phyloP scores from a whole-genome alignment of 2,797 vertebrate genomes.

The Hoplostethus mediterraneus region DNA sequence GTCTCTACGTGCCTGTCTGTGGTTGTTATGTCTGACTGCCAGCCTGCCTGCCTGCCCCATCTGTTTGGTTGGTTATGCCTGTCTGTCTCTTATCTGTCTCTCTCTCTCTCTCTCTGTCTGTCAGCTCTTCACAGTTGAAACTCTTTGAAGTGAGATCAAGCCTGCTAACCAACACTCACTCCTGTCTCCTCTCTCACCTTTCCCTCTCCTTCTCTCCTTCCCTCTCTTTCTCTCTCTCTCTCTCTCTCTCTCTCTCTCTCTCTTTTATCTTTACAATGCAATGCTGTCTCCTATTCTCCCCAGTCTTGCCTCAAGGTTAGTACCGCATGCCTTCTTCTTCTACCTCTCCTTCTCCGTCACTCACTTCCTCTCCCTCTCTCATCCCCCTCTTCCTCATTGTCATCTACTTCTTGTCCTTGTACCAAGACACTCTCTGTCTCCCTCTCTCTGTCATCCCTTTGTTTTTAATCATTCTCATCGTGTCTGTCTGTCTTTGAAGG shows the following conservation, averaged over 20 bases:
- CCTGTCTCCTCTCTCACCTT: slow-evolving; percentile 54
- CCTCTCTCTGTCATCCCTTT: slow-evolving; percentile 64
- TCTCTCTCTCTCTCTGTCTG: slow-evolving; percentile 9
- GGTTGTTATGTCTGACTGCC: slow-evolving; percentile 42
- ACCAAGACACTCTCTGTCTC: slow-evolving; percentile 60
- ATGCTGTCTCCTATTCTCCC: slow-evolving; percentile 67
- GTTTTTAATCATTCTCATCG: slow-evolving; percentile 74
- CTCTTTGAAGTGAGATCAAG: slow-evolving; percentile 74
- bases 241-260: slow-evolving; percentile 44
- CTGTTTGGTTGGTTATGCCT: slow-evolving; percentile 44
- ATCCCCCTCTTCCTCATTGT: slow-evolving; percentile 36
- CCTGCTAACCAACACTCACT: slow-evolving; percentile 64
- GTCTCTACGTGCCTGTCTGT: slow-evolving; percentile 38
- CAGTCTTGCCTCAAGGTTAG: slow-evolving; percentile 88
- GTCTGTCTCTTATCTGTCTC: slow-evolving; percentile 14
- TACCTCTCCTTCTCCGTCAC: slow-evolving; percentile 27
- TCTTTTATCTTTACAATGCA: slow-evolving; percentile 78
- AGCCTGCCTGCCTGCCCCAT: slow-evolving; percentile 25
- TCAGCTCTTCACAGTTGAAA: slow-evolving; percentile 30
- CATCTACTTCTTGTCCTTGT: slow-evolving; percentile 64
- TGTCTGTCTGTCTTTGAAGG: slow-evolving; percentile 68
- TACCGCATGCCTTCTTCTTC: slow-evolving; percentile 65
- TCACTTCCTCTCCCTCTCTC: slow-evolving; percentile 22
- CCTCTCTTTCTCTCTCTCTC: slow-evolving; percentile 44
- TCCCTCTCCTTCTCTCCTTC: slow-evolving; percentile 63